Conservation (phyloP, 2,113 vertebrate genomes). For the Melanocharis versteri region DNA sequence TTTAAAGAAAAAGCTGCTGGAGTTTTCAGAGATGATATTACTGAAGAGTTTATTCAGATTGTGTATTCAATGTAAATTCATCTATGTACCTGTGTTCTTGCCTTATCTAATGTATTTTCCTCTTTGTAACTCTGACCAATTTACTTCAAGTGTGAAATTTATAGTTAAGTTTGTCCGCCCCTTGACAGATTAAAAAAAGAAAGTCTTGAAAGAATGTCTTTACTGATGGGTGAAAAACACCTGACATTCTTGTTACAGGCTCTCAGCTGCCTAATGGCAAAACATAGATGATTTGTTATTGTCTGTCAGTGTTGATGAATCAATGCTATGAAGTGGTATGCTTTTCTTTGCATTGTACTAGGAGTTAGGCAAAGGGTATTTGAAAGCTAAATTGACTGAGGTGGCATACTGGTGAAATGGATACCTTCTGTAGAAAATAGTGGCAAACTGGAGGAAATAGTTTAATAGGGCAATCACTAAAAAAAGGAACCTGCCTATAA, state of each 20-base stretch:
- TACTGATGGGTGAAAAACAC: not conserved
- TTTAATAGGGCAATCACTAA: not conserved
- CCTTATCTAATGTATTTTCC: not conserved
- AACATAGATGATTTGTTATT: not conserved
- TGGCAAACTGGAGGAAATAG: not conserved
- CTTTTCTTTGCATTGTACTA: conserved; percentile 19
- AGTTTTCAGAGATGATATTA: not conserved
- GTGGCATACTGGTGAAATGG: not conserved
- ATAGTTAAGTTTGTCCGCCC: not conserved
- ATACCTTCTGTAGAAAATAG: not conserved
- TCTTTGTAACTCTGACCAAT: not conserved
- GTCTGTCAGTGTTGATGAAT: not conserved
- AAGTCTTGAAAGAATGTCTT: not conserved
- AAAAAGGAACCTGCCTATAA: not conserved
- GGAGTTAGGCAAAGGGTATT: not conserved
- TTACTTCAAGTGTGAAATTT: not conserved
- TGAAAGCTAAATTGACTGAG: conserved; percentile 10
- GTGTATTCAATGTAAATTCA: not conserved
- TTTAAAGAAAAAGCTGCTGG: not conserved
- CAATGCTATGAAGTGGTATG: not conserved
- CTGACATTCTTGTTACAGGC: not conserved
- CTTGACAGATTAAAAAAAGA: not conserved
- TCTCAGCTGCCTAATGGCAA: not conserved
- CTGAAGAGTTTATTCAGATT: not conserved
- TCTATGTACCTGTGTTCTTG: not conserved